A percentile compares a stretch with the other conserved stretches of the same genome.
phyloP scores from a whole-genome alignment of 2,797 vertebrate genomes.

The Scleropages formosus region DNA sequence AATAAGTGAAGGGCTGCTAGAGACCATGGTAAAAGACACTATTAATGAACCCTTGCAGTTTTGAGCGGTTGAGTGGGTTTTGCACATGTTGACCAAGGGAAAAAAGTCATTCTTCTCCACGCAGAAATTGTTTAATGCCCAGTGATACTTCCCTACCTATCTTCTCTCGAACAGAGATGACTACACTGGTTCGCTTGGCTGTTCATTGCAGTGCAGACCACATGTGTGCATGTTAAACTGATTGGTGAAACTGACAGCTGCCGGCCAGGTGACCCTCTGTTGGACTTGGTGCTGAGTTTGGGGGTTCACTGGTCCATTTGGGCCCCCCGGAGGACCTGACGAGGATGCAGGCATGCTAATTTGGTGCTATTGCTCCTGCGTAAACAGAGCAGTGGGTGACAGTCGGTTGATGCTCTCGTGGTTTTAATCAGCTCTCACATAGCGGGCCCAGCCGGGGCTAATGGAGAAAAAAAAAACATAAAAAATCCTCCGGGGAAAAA shows the following conservation, averaged over 20 bases:
- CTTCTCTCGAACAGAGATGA: slow-evolving; percentile 3
- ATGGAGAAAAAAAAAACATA: background rate
- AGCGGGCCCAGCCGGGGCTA: slow-evolving; percentile 7
- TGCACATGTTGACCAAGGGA: background rate
- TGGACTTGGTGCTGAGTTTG: background rate
- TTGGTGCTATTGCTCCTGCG: slow-evolving; percentile 26
- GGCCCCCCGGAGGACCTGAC: background rate
- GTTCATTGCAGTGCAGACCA: background rate
- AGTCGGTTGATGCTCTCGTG: slow-evolving; percentile 27
- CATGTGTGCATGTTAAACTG: too few relatives aligned
- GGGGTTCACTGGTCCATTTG: background rate
- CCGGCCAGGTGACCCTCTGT: background rate
- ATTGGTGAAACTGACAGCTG: too few relatives aligned
- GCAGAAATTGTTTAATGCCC: slow-evolving; percentile 10
- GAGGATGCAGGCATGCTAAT: slow-evolving; percentile 6
- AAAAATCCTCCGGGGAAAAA: slow-evolving; percentile 21
- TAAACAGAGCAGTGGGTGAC: slow-evolving; percentile 28
- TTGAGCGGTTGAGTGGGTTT: slow-evolving; percentile 18
- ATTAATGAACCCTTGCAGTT: slow-evolving; percentile 32
- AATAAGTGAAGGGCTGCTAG: slow-evolving; percentile 25
- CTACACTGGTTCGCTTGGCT: background rate
- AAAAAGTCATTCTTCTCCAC: slow-evolving; percentile 19
- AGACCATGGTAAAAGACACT: slow-evolving; percentile 37
- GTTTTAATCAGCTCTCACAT: slow-evolving; percentile 32
- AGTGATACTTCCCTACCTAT: slow-evolving; percentile 16